Evolutionary conservation across 2,888 invertebrate genomes (phyloP).

Genomic region (Lymantria monacha): DNA sequence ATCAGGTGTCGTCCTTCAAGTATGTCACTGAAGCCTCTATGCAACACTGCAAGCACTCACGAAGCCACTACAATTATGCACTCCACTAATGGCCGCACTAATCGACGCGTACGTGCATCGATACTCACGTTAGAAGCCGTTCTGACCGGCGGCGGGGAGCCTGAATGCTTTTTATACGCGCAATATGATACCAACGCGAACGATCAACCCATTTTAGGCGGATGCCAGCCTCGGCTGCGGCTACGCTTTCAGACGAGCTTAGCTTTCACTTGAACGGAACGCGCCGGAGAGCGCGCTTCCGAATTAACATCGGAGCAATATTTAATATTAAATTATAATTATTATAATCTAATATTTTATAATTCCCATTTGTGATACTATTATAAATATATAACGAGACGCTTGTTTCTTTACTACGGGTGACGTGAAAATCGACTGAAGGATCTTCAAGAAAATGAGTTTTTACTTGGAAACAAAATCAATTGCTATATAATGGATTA

Average conservation of each 20-base stretch:
- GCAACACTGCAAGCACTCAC: constrained; percentile 38
- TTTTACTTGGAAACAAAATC: too few species aligned
- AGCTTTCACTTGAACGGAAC: constrained; percentile 65
- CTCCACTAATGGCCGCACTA: constrained; percentile 53
- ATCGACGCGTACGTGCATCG: constrained; percentile 59
- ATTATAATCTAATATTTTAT: too few species aligned
- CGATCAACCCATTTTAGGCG: constrained; percentile 82
- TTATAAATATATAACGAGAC: too few species aligned
- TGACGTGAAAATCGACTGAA: too few species aligned
- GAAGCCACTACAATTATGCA: constrained; percentile 59
- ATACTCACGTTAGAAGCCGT: constrained; percentile 98
- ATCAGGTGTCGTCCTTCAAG: constrained; percentile 53
- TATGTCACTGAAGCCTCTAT: constrained; percentile 50
- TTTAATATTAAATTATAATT: neutral
- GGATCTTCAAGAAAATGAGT: too few species aligned
- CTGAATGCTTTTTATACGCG: constrained; percentile 89
- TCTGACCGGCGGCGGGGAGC: constrained; percentile 92
- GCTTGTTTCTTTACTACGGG: too few species aligned
- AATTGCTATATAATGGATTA: too few species aligned
- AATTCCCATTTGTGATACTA: too few species aligned
- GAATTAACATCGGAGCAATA: constrained; percentile 11
- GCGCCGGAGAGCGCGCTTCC: constrained; percentile 46
- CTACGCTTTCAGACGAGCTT: constrained; percentile 77
- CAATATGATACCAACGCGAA: constrained; percentile 87
- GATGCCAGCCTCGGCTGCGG: constrained; percentile 67